Conservation (phyloP, 2,113 vertebrate genomes). For the Myotis lucifugus region DNA sequence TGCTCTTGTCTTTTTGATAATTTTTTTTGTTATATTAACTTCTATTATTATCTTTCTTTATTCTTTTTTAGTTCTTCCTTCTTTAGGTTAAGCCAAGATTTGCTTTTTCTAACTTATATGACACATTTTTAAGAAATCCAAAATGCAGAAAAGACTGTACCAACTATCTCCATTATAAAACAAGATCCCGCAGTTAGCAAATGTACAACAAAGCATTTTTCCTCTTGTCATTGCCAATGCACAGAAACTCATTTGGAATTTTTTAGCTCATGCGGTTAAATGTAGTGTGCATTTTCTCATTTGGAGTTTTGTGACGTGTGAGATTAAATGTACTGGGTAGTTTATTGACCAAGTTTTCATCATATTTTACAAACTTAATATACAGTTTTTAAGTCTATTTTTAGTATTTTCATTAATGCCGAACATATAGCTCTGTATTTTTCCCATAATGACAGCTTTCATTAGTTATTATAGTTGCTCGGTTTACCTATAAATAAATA, state of each 20-base stretch:
- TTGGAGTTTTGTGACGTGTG: slow-evolving; percentile 75
- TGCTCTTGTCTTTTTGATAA: not conserved
- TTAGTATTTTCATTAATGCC: slow-evolving; percentile 32
- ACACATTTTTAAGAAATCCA: not conserved
- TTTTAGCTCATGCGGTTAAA: slow-evolving; percentile 70
- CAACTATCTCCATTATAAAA: slow-evolving; percentile 36
- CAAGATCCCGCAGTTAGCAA: slow-evolving; percentile 27
- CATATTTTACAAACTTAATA: slow-evolving; percentile 55
- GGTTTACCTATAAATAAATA: not conserved
- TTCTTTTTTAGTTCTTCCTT: not conserved
- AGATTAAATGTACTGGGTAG: slow-evolving; percentile 74
- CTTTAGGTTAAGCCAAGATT: not conserved
- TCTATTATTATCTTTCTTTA: not conserved
- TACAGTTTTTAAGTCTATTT: not conserved
- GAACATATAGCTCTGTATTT: not conserved
- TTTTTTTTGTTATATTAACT: not conserved
- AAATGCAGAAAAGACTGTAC: not conserved
- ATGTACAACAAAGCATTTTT: slow-evolving; percentile 26
- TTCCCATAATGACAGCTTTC: not conserved
- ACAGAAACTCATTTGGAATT: slow-evolving; percentile 63
- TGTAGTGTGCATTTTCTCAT: slow-evolving; percentile 78
- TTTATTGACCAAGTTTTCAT: slow-evolving; percentile 66
- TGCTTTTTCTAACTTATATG: not conserved
- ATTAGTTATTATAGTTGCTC: not conserved
- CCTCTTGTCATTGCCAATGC: not conserved